Percentiles rank a stretch among this genome's conserved stretches.
Evolutionary conservation across 2,888 invertebrate species (phyloP).

Genomic region (Drosophila niveifrons): DNA sequence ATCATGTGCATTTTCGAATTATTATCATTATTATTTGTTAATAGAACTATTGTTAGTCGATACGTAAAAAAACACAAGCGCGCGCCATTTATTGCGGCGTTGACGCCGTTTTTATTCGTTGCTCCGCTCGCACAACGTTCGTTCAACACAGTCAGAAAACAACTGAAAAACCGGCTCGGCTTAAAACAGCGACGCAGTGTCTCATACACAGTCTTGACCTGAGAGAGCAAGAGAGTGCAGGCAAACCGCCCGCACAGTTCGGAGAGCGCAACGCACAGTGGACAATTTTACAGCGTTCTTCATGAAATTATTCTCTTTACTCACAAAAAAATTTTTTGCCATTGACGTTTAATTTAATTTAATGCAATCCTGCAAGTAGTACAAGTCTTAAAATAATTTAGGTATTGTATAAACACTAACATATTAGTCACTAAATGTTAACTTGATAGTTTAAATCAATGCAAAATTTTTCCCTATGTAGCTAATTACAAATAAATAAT

Average conservation of each 20-base stretch:
- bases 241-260: conserved; percentile 48
- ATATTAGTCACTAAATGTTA: no score
- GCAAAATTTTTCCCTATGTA: neutral
- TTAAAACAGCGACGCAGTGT: conserved; percentile 56
- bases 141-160: conserved; percentile 58
- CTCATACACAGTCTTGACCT: conserved; percentile 38
- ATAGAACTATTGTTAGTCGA: conserved; percentile 39
- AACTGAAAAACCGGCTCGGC: conserved; percentile 67
- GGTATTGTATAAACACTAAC: no score
- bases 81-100: conserved; percentile 69
- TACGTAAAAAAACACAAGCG: conserved; percentile 61
- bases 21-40: conserved; percentile 29
- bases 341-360: neutral
- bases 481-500: no score
- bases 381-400: neutral
- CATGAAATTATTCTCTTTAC: neutral
- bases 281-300: neutral
- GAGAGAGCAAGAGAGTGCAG: conserved; percentile 21
- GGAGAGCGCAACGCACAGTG: conserved; percentile 49
- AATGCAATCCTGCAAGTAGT: neutral
- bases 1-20: conserved; percentile 40
- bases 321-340: neutral
- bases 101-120: conserved; percentile 44
- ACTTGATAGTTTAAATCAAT: neutral
- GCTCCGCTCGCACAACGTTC: conserved; percentile 62